Conservation (phyloP, 2,797 vertebrate genomes). For the Chrosomus eos region DNA sequence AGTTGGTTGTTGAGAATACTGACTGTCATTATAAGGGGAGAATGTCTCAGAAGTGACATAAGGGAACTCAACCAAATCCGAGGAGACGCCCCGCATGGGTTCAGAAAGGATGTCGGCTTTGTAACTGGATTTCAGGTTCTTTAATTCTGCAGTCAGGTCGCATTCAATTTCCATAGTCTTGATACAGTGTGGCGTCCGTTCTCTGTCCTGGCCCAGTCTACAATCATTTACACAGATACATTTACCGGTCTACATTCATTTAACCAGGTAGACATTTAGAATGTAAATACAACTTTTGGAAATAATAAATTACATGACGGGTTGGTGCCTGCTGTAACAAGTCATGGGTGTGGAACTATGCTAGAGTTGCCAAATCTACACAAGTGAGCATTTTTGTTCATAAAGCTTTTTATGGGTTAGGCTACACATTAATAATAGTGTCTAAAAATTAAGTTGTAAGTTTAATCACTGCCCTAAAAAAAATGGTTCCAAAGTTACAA, state of each 20-base stretch:
- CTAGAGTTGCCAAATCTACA: not conserved
- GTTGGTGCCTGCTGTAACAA: constrained; percentile 48
- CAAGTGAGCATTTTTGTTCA: not conserved
- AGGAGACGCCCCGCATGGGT: fast-evolving
- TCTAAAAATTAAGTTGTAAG: not conserved
- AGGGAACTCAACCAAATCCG: constrained; percentile 70
- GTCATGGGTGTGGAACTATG: constrained; percentile 50
- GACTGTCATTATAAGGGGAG: constrained; percentile 88
- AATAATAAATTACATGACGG: not conserved
- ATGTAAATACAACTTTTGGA: not conserved
- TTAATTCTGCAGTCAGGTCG: constrained; percentile 81
- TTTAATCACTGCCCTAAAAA: not conserved
- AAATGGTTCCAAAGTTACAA: not conserved
- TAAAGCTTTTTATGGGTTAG: not conserved
- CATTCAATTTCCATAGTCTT: constrained; percentile 74
- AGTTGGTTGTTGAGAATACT: constrained; percentile 63
- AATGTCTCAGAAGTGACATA: constrained; percentile 74
- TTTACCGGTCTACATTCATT: no score
- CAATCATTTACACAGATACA: constrained; percentile 11
- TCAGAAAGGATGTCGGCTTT: constrained; percentile 81
- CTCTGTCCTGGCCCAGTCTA: constrained; percentile 69
- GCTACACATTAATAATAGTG: not conserved
- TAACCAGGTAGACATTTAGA: not conserved
- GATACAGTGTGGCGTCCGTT: constrained; percentile 76
- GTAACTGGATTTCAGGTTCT: constrained; percentile 74